These are phyloP conservation scores for Drosophila albomicans DNA, from an alignment of 1,140 invertebrate genomes.

Conservation along the genomic window DNA sequence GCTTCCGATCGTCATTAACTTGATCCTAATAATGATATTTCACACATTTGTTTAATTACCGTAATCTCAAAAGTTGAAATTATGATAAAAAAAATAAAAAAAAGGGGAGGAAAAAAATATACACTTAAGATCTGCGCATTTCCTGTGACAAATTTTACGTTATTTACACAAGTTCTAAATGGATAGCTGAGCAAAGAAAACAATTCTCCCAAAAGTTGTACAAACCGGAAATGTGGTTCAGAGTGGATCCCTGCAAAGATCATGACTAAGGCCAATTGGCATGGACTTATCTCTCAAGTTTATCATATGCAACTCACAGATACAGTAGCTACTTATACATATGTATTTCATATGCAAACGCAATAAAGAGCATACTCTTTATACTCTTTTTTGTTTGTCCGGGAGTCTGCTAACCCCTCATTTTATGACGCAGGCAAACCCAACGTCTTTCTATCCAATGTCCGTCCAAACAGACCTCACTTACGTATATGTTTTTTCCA, in stretches of 20 bases:
- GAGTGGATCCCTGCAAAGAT: slow-evolving; percentile 25
- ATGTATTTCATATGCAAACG: neutral
- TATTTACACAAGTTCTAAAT: slow-evolving; percentile 57
- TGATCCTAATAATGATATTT: slow-evolving; percentile 36
- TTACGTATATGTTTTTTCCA: slow-evolving; percentile 23
- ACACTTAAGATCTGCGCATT: slow-evolving; percentile 64
- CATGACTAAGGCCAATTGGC: slow-evolving; percentile 29
- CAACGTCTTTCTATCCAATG: neutral
- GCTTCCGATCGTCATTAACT: slow-evolving; percentile 36
- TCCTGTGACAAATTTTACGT: slow-evolving; percentile 74
- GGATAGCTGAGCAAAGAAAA: slow-evolving; percentile 21
- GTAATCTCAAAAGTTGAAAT: slow-evolving; percentile 10
- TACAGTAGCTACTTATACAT: slow-evolving; percentile 2
- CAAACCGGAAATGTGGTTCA: slow-evolving; percentile 33
- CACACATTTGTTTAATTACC: slow-evolving; percentile 34
- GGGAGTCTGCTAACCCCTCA: slow-evolving; percentile 30
- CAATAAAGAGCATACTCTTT: neutral
- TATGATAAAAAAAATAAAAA: slow-evolving; percentile 16
- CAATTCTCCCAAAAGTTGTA: neutral
- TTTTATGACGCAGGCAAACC: slow-evolving; percentile 36
- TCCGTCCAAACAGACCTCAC: slow-evolving; percentile 7
- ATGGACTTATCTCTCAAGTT: slow-evolving; percentile 29
- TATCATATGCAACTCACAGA: slow-evolving; percentile 10
- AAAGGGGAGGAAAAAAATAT: neutral
- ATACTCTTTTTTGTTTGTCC: slow-evolving; percentile 25